phyloP scores from a whole-genome alignment of 2,888 invertebrate genomes.

The Entomobrya proxima region DNA sequence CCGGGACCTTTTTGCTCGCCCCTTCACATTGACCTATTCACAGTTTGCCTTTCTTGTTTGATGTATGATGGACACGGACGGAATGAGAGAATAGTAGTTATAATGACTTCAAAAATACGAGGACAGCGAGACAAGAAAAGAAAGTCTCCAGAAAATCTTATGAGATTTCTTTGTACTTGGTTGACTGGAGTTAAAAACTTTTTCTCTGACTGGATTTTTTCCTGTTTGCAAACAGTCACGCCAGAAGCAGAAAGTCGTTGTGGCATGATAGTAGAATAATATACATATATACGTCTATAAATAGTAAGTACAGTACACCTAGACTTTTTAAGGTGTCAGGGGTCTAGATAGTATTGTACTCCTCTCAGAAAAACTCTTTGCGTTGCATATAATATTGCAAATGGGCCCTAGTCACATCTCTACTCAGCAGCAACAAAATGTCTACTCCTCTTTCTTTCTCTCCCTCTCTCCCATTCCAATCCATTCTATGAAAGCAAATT shows the following conservation, averaged over 20 bases:
- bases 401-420: not conserved
- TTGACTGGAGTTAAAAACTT: not conserved
- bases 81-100: not conserved
- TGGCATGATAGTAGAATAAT: too few relatives aligned
- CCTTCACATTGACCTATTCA: too few relatives aligned
- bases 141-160: not conserved
- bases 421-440: not conserved
- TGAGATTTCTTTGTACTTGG: not conserved
- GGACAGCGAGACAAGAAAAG: too few relatives aligned
- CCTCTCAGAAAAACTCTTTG: too few relatives aligned
- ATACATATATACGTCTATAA: too few relatives aligned
- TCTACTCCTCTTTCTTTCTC: not conserved
- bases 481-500: not conserved
- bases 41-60: not conserved
- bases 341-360: not conserved
- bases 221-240: not conserved
- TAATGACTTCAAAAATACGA: not conserved
- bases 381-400: not conserved
- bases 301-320: too few relatives aligned
- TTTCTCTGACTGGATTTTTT: too few relatives aligned
- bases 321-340: not conserved
- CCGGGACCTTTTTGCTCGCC: too few relatives aligned
- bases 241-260: too few relatives aligned
- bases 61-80: not conserved
- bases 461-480: not conserved